phyloP scores from a whole-genome alignment of 2,888 invertebrate genomes.

The Heterodera filipjevi region DNA sequence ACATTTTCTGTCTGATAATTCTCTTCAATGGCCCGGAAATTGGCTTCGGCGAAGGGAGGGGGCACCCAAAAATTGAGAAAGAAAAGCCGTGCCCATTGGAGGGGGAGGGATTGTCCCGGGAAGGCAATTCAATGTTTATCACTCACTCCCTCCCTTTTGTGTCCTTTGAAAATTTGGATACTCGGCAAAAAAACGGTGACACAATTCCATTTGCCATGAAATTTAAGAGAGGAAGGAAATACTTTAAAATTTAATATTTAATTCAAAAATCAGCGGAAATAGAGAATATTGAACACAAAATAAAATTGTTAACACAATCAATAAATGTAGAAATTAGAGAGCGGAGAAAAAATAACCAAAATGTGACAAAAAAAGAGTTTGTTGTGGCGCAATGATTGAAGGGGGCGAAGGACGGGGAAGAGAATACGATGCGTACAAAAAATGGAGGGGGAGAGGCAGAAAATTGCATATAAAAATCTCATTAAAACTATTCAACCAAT shows the following conservation, averaged over 20 bases:
- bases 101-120: neutral
- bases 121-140: neutral
- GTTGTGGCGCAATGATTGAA: neutral
- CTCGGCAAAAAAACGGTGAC: neutral
- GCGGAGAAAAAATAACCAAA: neutral
- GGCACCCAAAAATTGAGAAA: conserved; percentile 8
- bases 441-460: neutral
- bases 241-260: neutral
- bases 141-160: neutral
- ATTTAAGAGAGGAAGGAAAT: neutral
- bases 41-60: neutral
- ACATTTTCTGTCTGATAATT: neutral
- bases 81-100: neutral
- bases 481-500: neutral
- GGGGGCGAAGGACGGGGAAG: neutral
- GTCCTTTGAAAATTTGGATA: neutral
- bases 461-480: neutral
- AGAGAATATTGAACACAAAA: neutral
- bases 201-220: neutral
- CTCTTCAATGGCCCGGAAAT: conserved; percentile 8
- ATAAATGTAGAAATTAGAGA: neutral
- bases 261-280: neutral
- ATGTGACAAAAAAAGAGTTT: neutral
- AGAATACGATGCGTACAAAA: neutral
- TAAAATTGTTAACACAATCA: neutral